Evolutionary conservation across 2,113 vertebrate species (phyloP).

Genomic region (Phalacrocorax carbo): DNA sequence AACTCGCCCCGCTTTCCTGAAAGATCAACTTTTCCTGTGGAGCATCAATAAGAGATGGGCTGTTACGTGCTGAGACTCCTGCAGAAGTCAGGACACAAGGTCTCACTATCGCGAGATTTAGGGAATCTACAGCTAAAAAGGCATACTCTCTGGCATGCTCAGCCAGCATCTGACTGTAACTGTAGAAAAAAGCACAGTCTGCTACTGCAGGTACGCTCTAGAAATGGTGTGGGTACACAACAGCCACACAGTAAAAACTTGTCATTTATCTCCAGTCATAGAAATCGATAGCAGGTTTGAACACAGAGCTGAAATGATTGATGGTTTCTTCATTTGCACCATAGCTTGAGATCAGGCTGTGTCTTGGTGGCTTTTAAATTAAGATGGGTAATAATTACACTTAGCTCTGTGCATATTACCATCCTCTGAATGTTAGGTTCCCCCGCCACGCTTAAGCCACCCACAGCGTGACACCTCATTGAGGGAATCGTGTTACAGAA

Average conservation of each 20-base stretch:
- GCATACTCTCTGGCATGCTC: not conserved
- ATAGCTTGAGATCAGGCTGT: not conserved
- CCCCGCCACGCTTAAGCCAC: not conserved
- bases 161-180: not conserved
- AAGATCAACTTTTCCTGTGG: not conserved
- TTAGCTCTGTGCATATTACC: not conserved
- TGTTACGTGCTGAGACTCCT: not conserved
- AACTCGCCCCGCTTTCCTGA: not conserved
- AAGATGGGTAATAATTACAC: not conserved
- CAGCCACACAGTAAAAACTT: not conserved
- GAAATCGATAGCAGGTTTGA: not conserved
- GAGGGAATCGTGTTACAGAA: not conserved
- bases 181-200: not conserved
- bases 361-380: not conserved
- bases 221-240: not conserved
- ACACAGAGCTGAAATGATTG: not conserved
- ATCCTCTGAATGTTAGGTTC: not conserved
- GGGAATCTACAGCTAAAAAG: not conserved
- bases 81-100: not conserved
- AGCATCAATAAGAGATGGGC: not conserved
- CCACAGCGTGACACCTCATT: accelerated
- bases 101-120: not conserved
- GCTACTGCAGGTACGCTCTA: not conserved
- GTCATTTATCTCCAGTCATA: not conserved
- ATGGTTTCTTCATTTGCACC: not conserved